Evolutionary conservation across 2,797 vertebrate species (phyloP).

Genomic region (Tachyglossus aculeatus): DNA sequence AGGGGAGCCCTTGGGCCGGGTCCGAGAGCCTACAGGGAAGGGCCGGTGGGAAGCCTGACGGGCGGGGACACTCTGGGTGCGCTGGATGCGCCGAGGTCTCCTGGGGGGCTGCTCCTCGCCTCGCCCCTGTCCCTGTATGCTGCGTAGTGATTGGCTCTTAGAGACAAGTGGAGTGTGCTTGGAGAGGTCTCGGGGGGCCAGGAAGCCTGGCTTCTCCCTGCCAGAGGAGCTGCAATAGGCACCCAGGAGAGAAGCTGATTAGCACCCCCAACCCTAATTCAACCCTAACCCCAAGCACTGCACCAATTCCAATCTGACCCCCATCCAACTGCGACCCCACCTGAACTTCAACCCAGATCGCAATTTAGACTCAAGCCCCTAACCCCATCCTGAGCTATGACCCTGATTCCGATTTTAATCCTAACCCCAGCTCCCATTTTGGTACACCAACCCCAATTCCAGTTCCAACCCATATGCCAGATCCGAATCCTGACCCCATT

Average conservation of each 20-base stretch:
- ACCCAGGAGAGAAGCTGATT: not conserved
- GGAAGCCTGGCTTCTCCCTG: slow-evolving; percentile 77
- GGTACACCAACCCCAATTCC: not conserved
- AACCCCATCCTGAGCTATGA: not conserved
- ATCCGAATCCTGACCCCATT: not conserved
- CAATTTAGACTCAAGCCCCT: no score
- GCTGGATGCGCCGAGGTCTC: slow-evolving; percentile 63
- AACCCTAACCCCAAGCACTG: not conserved
- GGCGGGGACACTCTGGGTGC: slow-evolving; percentile 89
- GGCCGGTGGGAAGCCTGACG: slow-evolving; percentile 45
- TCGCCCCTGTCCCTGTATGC: slow-evolving; percentile 33
- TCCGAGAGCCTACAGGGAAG: slow-evolving; percentile 29
- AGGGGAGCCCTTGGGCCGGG: slow-evolving; percentile 24
- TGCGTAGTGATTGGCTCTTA: slow-evolving; percentile 76
- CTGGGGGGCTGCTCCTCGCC: not conserved
- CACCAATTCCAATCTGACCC: no score
- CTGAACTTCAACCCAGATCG: no score
- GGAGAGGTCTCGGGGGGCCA: slow-evolving; percentile 81
- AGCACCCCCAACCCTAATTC: not conserved
- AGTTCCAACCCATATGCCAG: not conserved
- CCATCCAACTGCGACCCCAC: no score
- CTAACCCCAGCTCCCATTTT: not conserved
- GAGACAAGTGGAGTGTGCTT: slow-evolving; percentile 85
- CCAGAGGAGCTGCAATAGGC: slow-evolving; percentile 48
- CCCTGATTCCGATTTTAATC: not conserved